Evolutionary conservation across 2,113 vertebrate genomes (phyloP).

Genomic region (Meriones unguiculatus): DNA sequence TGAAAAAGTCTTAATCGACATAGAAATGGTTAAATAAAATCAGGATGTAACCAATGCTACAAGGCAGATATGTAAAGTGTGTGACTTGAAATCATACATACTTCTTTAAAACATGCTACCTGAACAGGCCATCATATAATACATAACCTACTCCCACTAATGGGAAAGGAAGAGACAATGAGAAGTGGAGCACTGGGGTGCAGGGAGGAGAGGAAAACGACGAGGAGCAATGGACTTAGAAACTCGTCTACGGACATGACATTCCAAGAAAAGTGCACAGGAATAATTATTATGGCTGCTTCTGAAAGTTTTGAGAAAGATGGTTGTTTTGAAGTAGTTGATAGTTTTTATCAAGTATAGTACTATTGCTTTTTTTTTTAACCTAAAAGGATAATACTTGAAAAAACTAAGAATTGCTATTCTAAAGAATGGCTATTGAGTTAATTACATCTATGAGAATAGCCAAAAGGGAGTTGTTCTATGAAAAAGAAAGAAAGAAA

Average conservation of each 20-base stretch:
- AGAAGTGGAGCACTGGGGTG: not conserved
- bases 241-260: not conserved
- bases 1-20: not conserved
- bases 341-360: not conserved
- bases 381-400: not conserved
- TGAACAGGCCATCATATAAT: not conserved
- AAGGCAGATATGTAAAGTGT: not conserved
- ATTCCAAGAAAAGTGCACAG: not conserved
- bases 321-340: not conserved
- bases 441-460: not conserved
- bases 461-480: not conserved
- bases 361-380: not conserved
- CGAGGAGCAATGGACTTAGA: not conserved
- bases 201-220: not conserved
- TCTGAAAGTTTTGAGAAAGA: not conserved
- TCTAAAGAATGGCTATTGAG: not conserved
- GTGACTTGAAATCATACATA: not conserved
- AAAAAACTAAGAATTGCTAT: not conserved
- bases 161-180: not conserved
- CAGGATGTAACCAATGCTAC: not conserved
- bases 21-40: not conserved
- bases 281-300: not conserved
- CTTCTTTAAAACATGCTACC: not conserved
- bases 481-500: not conserved
- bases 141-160: not conserved